Percentiles rank a stretch among this genome's conserved stretches.
phyloP scores from a whole-genome alignment of 2,797 vertebrate species.

The Lepidocolaptes lacrymiger region DNA sequence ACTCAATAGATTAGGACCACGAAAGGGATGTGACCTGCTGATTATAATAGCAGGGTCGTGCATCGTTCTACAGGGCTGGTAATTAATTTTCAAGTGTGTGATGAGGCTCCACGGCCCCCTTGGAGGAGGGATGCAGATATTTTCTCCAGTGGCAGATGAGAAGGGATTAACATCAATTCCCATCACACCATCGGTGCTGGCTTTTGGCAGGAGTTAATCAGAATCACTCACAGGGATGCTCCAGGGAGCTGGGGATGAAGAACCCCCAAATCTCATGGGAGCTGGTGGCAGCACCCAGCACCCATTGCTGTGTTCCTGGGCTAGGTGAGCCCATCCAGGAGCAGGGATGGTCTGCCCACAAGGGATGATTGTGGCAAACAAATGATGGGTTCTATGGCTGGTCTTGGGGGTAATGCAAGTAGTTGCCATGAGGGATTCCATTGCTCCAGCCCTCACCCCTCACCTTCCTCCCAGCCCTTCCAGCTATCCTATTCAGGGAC shows the following conservation, averaged over 20 bases:
- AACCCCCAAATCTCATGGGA: not conserved
- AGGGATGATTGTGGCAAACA: not conserved
- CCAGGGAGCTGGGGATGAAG: not conserved
- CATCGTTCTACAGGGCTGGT: conserved; percentile 27
- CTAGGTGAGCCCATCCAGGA: not conserved
- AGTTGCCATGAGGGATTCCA: not conserved
- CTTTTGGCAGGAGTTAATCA: not conserved
- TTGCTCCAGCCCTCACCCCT: not conserved
- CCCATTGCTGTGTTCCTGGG: fast-evolving
- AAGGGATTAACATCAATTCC: conserved; percentile 30
- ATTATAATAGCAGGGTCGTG: conserved; percentile 49
- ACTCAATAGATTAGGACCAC: not conserved
- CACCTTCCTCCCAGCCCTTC: not conserved
- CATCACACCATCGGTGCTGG: not conserved
- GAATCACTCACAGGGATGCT: not conserved
- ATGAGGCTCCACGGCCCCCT: not conserved
- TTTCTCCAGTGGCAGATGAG: not conserved
- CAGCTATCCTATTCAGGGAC: not conserved
- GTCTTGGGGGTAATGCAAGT: fast-evolving
- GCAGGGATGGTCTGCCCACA: fast-evolving
- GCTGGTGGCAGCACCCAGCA: not conserved
- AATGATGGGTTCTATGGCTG: not conserved
- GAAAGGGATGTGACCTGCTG: conserved; percentile 45
- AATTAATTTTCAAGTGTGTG: conserved; percentile 64
- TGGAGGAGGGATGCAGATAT: not conserved